Conservation (phyloP, 2,888 invertebrate genomes). For the Tuberolachnus salignus region DNA sequence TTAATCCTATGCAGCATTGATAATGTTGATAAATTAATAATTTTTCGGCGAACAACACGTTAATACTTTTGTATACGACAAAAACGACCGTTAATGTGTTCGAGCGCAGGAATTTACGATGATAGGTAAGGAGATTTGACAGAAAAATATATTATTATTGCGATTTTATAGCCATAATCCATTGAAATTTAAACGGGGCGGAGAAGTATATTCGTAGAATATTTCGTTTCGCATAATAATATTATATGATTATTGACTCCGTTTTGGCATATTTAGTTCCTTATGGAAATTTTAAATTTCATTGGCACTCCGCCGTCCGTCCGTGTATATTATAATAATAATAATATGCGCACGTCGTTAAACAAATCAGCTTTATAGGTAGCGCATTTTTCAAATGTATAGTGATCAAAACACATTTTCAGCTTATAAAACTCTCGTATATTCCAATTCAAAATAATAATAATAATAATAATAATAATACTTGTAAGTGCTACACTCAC, state of each 20-base stretch:
- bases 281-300: neutral
- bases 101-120: neutral
- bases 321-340: no score
- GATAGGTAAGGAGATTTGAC: neutral
- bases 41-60: no score
- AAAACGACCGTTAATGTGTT: neutral
- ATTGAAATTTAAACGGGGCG: neutral
- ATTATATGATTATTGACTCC: neutral
- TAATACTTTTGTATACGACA: no score
- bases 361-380: slow-evolving; percentile 24
- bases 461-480: neutral
- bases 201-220: no score
- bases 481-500: neutral
- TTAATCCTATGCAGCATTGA: no score
- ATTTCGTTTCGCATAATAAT: neutral
- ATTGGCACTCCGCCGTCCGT: neutral
- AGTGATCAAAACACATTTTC: slow-evolving; percentile 25
- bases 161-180: slow-evolving; percentile 15
- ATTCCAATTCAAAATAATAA: neutral
- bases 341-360: neutral
- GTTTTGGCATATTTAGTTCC: slow-evolving; percentile 19
- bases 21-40: no score
- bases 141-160: neutral
- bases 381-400: neutral
- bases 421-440: neutral